Conservation (phyloP, 2,888 invertebrate genomes). For the Spodoptera exigua region DNA sequence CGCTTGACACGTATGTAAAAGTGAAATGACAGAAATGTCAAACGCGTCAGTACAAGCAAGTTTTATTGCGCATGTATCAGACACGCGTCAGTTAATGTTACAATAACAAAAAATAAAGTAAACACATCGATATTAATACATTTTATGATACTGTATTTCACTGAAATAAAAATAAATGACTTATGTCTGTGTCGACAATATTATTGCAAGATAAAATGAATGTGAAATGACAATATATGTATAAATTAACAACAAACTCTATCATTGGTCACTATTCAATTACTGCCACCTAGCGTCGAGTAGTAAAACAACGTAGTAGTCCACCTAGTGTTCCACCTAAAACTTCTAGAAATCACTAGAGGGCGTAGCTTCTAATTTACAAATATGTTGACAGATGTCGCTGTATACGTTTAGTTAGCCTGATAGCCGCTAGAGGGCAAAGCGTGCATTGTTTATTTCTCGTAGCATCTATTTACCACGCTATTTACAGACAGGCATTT, state of each 20-base stretch:
- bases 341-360: not conserved
- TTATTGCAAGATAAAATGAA: too few relatives aligned
- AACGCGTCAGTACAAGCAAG: slow-evolving; percentile 69
- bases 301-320: slow-evolving; percentile 6
- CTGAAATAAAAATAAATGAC: too few relatives aligned
- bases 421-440: slow-evolving; percentile 9
- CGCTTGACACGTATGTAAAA: slow-evolving; percentile 88
- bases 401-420: not conserved
- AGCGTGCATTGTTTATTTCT: too few relatives aligned
- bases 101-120: slow-evolving; percentile 41
- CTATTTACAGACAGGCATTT: too few relatives aligned
- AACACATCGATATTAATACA: not conserved
- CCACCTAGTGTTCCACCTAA: not conserved
- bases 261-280: not conserved
- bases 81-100: slow-evolving; percentile 70
- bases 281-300: slow-evolving; percentile 27
- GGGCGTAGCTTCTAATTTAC: slow-evolving; percentile 4
- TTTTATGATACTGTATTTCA: not conserved
- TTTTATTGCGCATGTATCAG: slow-evolving; percentile 62
- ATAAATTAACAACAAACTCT: too few relatives aligned
- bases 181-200: too few relatives aligned
- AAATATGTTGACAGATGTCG: slow-evolving; percentile 30
- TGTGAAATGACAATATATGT: too few relatives aligned
- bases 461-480: too few relatives aligned
- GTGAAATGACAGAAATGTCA: slow-evolving; percentile 77